phyloP scores from a whole-genome alignment of 2,113 vertebrate genomes.

The Arenaria interpres region DNA sequence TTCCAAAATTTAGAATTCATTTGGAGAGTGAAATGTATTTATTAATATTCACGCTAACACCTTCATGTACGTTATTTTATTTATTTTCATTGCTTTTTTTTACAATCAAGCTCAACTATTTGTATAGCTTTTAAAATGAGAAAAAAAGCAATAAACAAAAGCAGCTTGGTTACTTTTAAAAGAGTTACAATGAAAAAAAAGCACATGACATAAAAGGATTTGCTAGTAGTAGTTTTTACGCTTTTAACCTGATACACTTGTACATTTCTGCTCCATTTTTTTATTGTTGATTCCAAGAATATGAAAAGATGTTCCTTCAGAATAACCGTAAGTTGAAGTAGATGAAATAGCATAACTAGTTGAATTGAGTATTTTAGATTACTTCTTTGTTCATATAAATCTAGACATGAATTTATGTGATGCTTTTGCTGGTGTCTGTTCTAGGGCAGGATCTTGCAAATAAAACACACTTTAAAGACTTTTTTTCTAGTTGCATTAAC shows the following conservation, averaged over 20 bases:
- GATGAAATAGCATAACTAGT: background rate
- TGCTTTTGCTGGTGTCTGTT: background rate
- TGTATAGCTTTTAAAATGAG: background rate
- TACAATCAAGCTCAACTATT: background rate
- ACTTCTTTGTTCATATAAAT: background rate
- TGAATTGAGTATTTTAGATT: background rate
- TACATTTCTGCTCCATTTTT: background rate
- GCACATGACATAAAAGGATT: background rate
- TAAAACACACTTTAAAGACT: background rate
- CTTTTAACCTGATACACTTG: background rate
- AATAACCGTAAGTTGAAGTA: background rate
- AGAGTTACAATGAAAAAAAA: background rate
- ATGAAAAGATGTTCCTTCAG: background rate
- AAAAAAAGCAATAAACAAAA: background rate
- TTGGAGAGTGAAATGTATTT: background rate
- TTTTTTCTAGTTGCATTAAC: background rate
- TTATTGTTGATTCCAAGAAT: background rate
- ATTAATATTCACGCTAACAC: background rate
- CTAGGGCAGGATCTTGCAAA: background rate
- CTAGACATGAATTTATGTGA: background rate
- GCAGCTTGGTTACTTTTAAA: background rate
- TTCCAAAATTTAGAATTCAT: background rate
- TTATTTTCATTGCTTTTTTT: background rate
- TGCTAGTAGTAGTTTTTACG: background rate
- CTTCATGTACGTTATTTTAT: background rate